Conservation (phyloP, 2,797 vertebrate genomes). For the Cirrhinus molitorella region DNA sequence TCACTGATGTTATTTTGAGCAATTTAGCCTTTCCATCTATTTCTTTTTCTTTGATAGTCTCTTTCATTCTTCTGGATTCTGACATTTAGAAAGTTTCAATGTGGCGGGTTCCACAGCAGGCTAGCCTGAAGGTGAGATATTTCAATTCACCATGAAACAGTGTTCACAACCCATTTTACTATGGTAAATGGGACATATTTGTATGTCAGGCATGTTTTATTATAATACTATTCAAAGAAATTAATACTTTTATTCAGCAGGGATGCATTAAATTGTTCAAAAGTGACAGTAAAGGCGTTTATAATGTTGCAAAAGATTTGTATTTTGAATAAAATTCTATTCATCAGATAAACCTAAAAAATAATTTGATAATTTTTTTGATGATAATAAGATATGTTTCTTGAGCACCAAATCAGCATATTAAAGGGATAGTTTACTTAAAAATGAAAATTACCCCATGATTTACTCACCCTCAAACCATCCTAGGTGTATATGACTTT, state of each 20-base stretch:
- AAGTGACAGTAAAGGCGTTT: neutral
- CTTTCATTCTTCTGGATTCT: neutral
- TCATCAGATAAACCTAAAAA: neutral
- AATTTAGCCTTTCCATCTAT: neutral
- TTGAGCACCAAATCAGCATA: neutral
- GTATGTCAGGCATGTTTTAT: neutral
- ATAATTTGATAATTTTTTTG: no score
- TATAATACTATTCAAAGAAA: neutral
- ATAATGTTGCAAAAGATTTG: neutral
- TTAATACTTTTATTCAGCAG: neutral
- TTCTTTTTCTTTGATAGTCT: neutral
- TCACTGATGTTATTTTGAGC: neutral
- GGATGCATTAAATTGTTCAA: neutral
- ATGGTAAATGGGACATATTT: neutral
- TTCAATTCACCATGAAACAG: neutral
- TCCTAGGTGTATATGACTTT: no score
- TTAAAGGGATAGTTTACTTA: neutral
- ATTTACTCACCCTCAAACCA: no score
- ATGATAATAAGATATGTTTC: neutral
- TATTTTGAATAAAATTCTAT: neutral
- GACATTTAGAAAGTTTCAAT: slow-evolving; percentile 18
- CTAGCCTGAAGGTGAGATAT: neutral
- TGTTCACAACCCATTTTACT: neutral
- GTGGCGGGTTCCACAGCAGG: neutral
- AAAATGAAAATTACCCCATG: no score